Evolutionary conservation across 2,797 vertebrate species (phyloP), one percentile per base, ranked within the genome.

Genomic region (Cynopterus sphinx): DNA sequence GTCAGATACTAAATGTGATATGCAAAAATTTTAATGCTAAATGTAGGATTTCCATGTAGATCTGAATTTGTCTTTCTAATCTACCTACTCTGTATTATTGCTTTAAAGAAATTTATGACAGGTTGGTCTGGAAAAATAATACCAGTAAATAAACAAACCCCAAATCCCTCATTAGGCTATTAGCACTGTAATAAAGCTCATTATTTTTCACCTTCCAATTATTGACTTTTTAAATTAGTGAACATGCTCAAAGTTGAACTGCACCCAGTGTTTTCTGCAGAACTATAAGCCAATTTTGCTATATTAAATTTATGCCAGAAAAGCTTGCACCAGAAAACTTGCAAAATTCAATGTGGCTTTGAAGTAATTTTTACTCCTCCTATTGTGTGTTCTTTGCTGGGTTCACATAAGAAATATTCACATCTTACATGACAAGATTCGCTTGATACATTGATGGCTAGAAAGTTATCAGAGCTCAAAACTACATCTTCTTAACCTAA

Each of bases 201-300:
- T 65, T 95, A 95, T 96, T 75, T 84, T 97, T 96, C 63, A 90
- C 78, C 93, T 98, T 97, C 51, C 43, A 94, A 91, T 83, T 93
- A 67, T 53, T 97, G 83, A 81, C 36, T 86, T 97, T 96, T 98
- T 97, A 74, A 97, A 78, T 78, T 91, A 97, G 87, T 96, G 87
- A 92, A 97, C 96, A 96, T 73, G 46, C 70, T 97, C 49, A 96
- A 87, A 77, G 84, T 75, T 97, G 97, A 98, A 97, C 53, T 82
- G 82, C 19, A 36, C 19, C 43, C 41, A 91, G 95, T 75, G 94
- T 70, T 63, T 98, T 97, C 94, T 96, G 53, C 24, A 97, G 97
- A 96, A 98, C 96, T 91, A 92, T 83, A 96, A 97, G 86, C 81
- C 96, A 96, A 88, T 97, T 97, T 96, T 97, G 57, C 84, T 95